A percentile compares a stretch with the other conserved stretches of the same genome.
Evolutionary conservation across 1,140 invertebrate species (phyloP).

Genomic region (Matsumurasca onukii): DNA sequence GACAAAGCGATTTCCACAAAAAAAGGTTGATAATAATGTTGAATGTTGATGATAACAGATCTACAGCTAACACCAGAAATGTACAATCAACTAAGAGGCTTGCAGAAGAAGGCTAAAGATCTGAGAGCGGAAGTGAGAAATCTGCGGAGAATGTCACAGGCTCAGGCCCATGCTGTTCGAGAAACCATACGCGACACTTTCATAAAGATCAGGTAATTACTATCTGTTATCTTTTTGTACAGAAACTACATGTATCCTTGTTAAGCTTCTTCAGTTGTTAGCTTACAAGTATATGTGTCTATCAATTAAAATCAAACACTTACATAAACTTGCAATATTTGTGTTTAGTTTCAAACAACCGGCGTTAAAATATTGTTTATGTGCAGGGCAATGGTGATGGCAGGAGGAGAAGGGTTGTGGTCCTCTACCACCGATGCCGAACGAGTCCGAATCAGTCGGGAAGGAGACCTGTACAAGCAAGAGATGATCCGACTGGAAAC

Average conservation of each 20-base stretch:
- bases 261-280: too few species aligned
- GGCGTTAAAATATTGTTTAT: too few species aligned
- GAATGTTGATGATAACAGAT: slow-evolving; percentile 51
- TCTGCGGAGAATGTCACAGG: slow-evolving; percentile 83
- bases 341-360: too few species aligned
- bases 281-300: too few species aligned
- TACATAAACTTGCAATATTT: too few species aligned
- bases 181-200: slow-evolving; percentile 90
- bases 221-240: slow-evolving; percentile 21
- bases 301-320: too few species aligned
- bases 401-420: slow-evolving; percentile 62
- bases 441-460: slow-evolving; percentile 64
- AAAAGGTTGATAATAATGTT: too few species aligned
- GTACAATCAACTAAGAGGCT: slow-evolving; percentile 77
- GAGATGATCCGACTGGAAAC: slow-evolving; percentile 89
- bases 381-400: slow-evolving; percentile 59
- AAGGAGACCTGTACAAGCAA: slow-evolving; percentile 86
- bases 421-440: slow-evolving; percentile 60
- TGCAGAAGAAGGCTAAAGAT: slow-evolving; percentile 90
- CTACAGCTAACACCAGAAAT: slow-evolving; percentile 77
- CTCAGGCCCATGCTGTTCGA: slow-evolving; percentile 85
- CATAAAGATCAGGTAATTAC: slow-evolving; percentile 68
- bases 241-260: too few species aligned
- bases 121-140: slow-evolving; percentile 85
- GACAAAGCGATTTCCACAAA: too few species aligned